phyloP scores from a whole-genome alignment of 92 coral and sea anemone species.

The Epizoanthus scotinus region DNA sequence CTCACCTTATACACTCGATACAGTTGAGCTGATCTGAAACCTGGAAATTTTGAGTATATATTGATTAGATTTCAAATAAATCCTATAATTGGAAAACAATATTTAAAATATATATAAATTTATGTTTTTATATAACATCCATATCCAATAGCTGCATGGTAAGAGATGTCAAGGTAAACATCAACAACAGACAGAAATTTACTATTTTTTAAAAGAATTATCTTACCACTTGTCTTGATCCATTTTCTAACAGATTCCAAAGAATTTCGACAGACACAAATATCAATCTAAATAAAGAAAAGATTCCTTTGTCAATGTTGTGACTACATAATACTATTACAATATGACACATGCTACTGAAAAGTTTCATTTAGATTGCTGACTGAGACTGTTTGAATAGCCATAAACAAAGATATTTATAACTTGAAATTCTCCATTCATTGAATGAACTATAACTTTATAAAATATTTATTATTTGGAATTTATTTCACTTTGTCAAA shows the following conservation, averaged over 20 bases:
- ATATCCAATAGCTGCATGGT: too few species aligned
- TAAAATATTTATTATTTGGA: too few species aligned
- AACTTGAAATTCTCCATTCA: too few species aligned
- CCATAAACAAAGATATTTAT: too few species aligned
- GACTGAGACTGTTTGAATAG: too few species aligned
- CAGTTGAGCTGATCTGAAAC: constrained; percentile 90
- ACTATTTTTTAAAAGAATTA: not conserved
- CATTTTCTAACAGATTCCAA: constrained; percentile 92
- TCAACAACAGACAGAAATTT: not conserved
- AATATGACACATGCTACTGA: too few species aligned
- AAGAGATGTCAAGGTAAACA: not conserved
- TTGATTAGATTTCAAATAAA: not conserved
- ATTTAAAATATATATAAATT: not conserved
- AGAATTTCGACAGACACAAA: constrained; percentile 89
- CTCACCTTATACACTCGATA: constrained; percentile 83
- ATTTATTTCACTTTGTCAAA: too few species aligned
- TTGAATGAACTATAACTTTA: too few species aligned
- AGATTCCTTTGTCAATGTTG: not conserved
- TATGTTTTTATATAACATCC: too few species aligned
- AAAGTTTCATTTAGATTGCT: too few species aligned
- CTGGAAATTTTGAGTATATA: constrained; percentile 40
- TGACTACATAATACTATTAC: too few species aligned
- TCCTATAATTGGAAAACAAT: too few species aligned
- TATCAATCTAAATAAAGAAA: constrained; percentile 54
- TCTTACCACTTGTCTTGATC: constrained; percentile 83